Base-by-base conservation (phyloP, 2,113 vertebrate genomes). In the Eidolon helvum region DNA sequence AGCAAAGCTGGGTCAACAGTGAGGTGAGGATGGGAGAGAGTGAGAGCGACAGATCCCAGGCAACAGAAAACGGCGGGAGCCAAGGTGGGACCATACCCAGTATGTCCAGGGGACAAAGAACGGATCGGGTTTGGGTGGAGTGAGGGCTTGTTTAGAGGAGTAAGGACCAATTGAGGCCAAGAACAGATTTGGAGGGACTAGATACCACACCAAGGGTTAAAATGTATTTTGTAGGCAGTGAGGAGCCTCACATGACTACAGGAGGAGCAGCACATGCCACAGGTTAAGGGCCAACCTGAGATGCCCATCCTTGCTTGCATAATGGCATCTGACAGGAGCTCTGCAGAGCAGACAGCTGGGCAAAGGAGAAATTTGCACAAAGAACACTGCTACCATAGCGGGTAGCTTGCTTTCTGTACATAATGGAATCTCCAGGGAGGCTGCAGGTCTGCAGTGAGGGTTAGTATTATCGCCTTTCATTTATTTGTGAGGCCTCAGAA, bases 1-100 rank as follows among this genome's bases (percentile, higher is more conserved):
- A 57, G 33, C 21, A 63, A 69, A 59, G 61, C 19, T 50, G 53
- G n/a, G 24, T 4, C 5, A 12, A 10, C 14, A 8, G 15, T 16
- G 8, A 18, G 40, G 10, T 9, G 21, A 16, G 40, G 11, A 71
- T 12, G 7, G 3, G 5, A 28, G 38, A 84, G 59, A 50, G n/a
- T n/a, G 28, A 78, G 35, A 30, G 2, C 14, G 18, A 24, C 12
- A 53, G 90, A 40, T 35, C 10, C 35, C n/a, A 66, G 28, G 75
- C n/a, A 26, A 69, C 14, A 9, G 28, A 35, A 61, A 68, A 48
- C 6, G 9, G 3, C 1, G 0, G 0, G 4, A 3, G 10, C 59
- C 9, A 43, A 18, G 66, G 11, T n/a, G 12, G 18, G 65, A 71
- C 15, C 7, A 14, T 14, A 38, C 3, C 24, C 1, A 3, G 22